phyloP scores from a whole-genome alignment of 92 coral and sea anemone genomes.

The Parazoanthus swiftii region DNA sequence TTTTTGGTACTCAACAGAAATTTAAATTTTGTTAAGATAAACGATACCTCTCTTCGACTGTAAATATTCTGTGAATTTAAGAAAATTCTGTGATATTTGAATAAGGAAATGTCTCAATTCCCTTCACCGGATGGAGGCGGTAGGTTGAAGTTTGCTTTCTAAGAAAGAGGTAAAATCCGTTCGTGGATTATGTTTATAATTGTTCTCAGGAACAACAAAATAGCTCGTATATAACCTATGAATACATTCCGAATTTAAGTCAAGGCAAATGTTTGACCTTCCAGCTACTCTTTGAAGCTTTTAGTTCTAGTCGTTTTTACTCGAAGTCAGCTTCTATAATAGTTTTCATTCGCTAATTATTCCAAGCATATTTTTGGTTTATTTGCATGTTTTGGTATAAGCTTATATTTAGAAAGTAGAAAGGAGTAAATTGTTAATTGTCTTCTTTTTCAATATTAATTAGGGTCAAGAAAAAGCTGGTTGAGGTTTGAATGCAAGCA shows the following conservation, averaged over 20 bases:
- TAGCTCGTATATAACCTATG: neutral
- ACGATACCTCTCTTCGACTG: neutral
- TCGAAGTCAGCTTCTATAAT: neutral
- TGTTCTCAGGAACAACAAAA: constrained; percentile 7
- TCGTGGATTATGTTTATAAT: constrained; percentile 8
- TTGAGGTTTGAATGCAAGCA: constrained; percentile 38
- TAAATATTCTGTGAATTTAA: constrained; percentile 4
- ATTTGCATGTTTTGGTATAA: constrained; percentile 33
- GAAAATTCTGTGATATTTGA: neutral
- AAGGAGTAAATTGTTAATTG: constrained; percentile 40
- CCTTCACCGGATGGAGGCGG: constrained; percentile 38
- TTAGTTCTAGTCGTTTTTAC: neutral
- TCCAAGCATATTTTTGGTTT: constrained; percentile 1
- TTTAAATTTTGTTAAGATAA: neutral
- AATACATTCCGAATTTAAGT: neutral
- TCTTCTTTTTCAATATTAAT: constrained; percentile 44
- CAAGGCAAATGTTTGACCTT: neutral
- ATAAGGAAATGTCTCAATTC: neutral
- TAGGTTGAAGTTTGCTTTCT: constrained; percentile 33
- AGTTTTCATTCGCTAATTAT: constrained; percentile 18
- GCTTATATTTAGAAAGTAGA: constrained; percentile 22
- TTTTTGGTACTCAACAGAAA: neutral
- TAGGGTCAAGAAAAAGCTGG: constrained; percentile 35
- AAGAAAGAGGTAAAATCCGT: constrained; percentile 26
- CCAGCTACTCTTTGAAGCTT: neutral